Percentiles rank a stretch among this genome's conserved stretches.
phyloP scores from a whole-genome alignment of 1,140 invertebrate species.

The Diploscapter pachys region DNA sequence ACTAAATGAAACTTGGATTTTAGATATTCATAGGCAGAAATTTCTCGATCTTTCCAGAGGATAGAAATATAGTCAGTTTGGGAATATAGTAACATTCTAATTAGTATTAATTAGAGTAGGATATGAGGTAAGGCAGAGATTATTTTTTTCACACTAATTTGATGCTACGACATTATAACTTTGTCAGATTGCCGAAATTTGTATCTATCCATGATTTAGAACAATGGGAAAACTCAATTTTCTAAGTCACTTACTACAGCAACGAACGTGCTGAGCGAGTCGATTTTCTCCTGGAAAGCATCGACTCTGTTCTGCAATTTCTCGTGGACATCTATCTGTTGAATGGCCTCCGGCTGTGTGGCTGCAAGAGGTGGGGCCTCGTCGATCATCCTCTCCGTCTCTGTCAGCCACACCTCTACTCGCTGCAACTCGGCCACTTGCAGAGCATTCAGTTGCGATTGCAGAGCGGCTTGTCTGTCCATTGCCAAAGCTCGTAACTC shows the following conservation, averaged over 20 bases:
- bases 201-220: neutral
- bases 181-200: no score
- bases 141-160: no score
- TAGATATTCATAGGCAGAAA: no score
- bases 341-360: conserved; percentile 25
- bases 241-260: conserved; percentile 40
- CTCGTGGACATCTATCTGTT: conserved; percentile 44
- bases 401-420: conserved; percentile 44
- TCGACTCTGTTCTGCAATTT: conserved; percentile 48
- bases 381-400: conserved; percentile 40
- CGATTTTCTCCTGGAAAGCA: conserved; percentile 43
- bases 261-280: conserved; percentile 48
- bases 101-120: no score
- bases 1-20: no score
- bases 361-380: conserved; percentile 32
- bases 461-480: conserved; percentile 43
- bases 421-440: conserved; percentile 42
- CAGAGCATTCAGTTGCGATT: conserved; percentile 43
- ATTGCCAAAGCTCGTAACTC: conserved; percentile 45
- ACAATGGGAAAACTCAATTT: neutral
- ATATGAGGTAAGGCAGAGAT: no score
- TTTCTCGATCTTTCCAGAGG: no score
- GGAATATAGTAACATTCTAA: no score
- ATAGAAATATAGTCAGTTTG: no score
- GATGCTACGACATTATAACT: no score